phyloP scores from a whole-genome alignment of 2,797 vertebrate species.

The Tiaroga cobitis region DNA sequence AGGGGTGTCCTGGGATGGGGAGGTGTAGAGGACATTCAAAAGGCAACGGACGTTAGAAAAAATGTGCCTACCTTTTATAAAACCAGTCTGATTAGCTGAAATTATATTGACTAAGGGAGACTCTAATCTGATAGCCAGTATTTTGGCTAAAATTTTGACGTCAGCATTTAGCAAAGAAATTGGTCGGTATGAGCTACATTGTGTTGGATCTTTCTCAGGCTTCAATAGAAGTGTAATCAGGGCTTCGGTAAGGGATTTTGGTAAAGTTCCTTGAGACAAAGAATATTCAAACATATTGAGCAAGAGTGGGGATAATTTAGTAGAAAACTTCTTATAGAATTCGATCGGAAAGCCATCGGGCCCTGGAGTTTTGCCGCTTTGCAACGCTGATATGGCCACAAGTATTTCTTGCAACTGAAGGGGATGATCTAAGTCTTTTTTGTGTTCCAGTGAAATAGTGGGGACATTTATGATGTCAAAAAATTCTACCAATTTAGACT shows the following conservation, averaged over 20 bases:
- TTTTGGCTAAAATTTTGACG: too few species aligned
- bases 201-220: not conserved
- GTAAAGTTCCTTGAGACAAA: not conserved
- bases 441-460: not conserved
- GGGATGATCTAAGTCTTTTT: not conserved
- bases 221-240: slow-evolving; percentile 26
- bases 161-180: too few species aligned
- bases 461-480: not conserved
- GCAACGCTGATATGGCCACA: not conserved
- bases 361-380: slow-evolving; percentile 16
- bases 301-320: not conserved
- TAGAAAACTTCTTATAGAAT: slow-evolving; percentile 27
- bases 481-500: not conserved
- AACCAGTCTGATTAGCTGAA: too few species aligned
- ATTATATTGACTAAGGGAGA: too few species aligned
- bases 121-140: too few species aligned
- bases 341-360: slow-evolving; percentile 18
- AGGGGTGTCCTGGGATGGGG: too few species aligned
- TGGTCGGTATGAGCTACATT: too few species aligned
- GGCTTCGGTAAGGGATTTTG: slow-evolving; percentile 12
- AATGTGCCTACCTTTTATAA: too few species aligned
- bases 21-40: too few species aligned
- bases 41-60: too few species aligned
- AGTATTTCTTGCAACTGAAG: not conserved
- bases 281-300: slow-evolving; percentile 14